These are phyloP conservation scores for Pelagia noctiluca DNA, from an alignment of 30 jellyfish, hydroid and myxozoan species.

Conservation along the genomic window DNA sequence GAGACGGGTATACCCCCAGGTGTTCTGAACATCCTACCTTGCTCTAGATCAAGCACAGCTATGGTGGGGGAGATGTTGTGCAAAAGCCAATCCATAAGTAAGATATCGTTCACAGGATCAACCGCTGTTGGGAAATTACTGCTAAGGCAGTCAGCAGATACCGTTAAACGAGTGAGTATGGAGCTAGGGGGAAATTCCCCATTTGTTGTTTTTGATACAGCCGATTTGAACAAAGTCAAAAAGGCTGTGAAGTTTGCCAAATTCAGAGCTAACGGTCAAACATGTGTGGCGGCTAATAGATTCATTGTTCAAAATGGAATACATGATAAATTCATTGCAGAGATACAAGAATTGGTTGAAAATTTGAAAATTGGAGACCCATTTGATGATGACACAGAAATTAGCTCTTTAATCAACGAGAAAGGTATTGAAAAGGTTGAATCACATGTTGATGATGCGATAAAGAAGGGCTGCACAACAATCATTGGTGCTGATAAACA, in stretches of 20 bases:
- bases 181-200: constrained; percentile 99
- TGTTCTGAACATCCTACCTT: constrained; percentile 61
- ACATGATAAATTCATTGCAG: constrained; percentile 71
- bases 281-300: constrained; percentile 95
- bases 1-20: constrained; percentile 72
- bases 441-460: constrained; percentile 78
- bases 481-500: constrained; percentile 72
- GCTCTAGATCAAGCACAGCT: constrained; percentile 59
- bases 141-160: constrained; percentile 73
- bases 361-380: constrained; percentile 83
- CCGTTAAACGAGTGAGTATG: constrained; percentile 84
- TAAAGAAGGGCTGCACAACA: constrained; percentile 66
- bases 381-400: constrained; percentile 55
- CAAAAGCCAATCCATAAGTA: constrained; percentile 28
- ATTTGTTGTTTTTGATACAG: constrained; percentile 88
- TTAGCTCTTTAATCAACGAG: constrained; percentile 68
- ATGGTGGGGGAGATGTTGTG: constrained; percentile 60
- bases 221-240: constrained; percentile 76
- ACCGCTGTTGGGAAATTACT: constrained; percentile 91
- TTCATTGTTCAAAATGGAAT: constrained; percentile 83
- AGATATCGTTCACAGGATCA: constrained; percentile 96
- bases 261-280: constrained; percentile 92
- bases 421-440: constrained; percentile 68
- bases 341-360: constrained; percentile 51
- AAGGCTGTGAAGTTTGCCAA: constrained; percentile 69